Percentiles rank a stretch among this genome's conserved stretches.
phyloP scores from a whole-genome alignment of 2,888 invertebrate genomes.

The Campoplex capitator region DNA sequence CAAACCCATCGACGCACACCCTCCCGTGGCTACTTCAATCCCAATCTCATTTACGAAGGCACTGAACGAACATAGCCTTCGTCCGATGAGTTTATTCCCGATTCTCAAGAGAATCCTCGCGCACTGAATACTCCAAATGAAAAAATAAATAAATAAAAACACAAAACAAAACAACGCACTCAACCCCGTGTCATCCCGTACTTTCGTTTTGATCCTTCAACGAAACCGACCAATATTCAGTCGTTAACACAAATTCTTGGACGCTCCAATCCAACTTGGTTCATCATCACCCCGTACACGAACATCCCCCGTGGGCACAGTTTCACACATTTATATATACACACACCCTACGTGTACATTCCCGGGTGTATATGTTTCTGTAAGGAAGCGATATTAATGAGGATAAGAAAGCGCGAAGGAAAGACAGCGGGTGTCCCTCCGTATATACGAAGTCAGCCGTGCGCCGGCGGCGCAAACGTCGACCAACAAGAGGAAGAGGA shows the following conservation, averaged over 20 bases:
- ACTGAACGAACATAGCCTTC: slow-evolving; percentile 13
- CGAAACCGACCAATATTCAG: neutral
- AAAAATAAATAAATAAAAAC: neutral
- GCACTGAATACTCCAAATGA: neutral
- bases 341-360: neutral
- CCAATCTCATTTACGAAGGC: slow-evolving; percentile 1
- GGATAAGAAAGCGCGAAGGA: slow-evolving; percentile 14
- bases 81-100: neutral
- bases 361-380: slow-evolving; percentile 10
- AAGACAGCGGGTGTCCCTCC: neutral
- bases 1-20: slow-evolving; percentile 68
- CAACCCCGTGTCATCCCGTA: neutral
- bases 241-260: neutral
- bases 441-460: slow-evolving; percentile 27
- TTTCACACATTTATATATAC: slow-evolving; percentile 1
- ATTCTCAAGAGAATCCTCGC: neutral
- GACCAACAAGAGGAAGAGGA: slow-evolving; percentile 3
- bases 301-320: neutral
- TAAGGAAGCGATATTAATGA: slow-evolving; percentile 10
- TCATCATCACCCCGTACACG: neutral
- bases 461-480: slow-evolving; percentile 15
- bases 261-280: neutral
- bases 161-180: neutral
- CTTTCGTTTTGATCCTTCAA: neutral
- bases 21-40: neutral